These are phyloP conservation scores for Rhinichthys osculus DNA, from an alignment of 2,797 vertebrate species.

Conservation along the genomic window DNA sequence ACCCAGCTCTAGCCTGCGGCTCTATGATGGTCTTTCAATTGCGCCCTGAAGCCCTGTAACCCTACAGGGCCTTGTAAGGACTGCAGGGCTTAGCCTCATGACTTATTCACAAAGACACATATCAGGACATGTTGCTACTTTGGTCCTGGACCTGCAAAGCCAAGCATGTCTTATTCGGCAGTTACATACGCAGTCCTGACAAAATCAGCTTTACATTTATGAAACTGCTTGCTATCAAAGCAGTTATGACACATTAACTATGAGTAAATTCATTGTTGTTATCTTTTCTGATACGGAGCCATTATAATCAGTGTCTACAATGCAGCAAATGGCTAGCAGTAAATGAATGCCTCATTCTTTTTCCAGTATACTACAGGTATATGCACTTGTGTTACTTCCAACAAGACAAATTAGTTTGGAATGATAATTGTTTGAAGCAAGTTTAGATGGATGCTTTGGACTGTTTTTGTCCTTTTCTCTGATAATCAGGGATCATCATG, in stretches of 20 bases:
- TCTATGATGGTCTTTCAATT: constrained; percentile 25
- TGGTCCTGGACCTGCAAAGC: background rate
- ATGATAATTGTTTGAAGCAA: background rate
- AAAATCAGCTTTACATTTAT: background rate
- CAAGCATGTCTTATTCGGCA: background rate
- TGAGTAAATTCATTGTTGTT: background rate
- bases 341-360: background rate
- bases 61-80: constrained; percentile 14
- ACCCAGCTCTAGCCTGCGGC: constrained; percentile 16
- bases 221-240: background rate
- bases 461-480: background rate
- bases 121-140: background rate
- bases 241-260: background rate
- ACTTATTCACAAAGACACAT: constrained; percentile 27
- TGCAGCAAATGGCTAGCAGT: background rate
- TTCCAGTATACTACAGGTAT: background rate
- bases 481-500: background rate
- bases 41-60: background rate
- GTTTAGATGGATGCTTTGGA: background rate
- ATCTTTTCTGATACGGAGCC: background rate
- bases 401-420: background rate
- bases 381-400: background rate
- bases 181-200: background rate
- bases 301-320: background rate
- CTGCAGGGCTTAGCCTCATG: background rate